Conservation (phyloP, 2,888 invertebrate genomes). For the Aethes cnicana region DNA sequence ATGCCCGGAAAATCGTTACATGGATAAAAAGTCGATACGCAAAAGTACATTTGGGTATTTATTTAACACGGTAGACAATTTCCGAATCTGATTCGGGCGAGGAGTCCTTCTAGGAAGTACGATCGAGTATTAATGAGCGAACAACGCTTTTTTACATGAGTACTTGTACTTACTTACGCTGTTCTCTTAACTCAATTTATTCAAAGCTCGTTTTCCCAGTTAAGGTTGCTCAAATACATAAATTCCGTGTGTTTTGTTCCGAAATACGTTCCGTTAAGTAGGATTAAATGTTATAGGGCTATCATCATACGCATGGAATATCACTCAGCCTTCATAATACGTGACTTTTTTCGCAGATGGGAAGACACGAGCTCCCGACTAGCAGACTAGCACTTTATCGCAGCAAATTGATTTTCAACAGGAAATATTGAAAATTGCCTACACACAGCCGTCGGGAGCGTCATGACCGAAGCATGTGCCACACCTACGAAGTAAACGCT, state of each 20-base stretch:
- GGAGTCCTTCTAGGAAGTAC: neutral
- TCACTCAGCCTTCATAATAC: conserved; percentile 60
- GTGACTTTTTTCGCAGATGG: conserved; percentile 68
- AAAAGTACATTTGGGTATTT: conserved; percentile 5
- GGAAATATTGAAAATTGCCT: conserved; percentile 71
- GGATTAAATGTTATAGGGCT: conserved; percentile 52
- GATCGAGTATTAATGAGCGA: conserved; percentile 10
- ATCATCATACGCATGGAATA: conserved; percentile 54
- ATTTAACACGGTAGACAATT: conserved; percentile 3
- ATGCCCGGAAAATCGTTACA: conserved; percentile 24
- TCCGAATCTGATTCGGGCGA: conserved; percentile 10
- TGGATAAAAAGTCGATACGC: conserved; percentile 6
- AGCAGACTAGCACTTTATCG: conserved; percentile 63
- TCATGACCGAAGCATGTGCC: conserved; percentile 49
- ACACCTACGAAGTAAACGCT: conserved; percentile 34
- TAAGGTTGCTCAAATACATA: conserved; percentile 14
- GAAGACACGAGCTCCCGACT: conserved; percentile 48
- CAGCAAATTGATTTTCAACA: conserved; percentile 69
- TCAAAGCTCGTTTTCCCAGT: conserved; percentile 13
- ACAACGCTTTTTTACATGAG: neutral
- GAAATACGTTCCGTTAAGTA: conserved; percentile 36
- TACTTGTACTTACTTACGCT: neutral
- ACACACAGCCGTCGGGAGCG: conserved; percentile 44
- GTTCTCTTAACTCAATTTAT: conserved; percentile 10
- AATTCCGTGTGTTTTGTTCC: conserved; percentile 14